A percentile compares a stretch with the other conserved stretches of the same genome.
phyloP scores from a whole-genome alignment of 2,888 invertebrate genomes.

The Omphaloscelis lunosa region DNA sequence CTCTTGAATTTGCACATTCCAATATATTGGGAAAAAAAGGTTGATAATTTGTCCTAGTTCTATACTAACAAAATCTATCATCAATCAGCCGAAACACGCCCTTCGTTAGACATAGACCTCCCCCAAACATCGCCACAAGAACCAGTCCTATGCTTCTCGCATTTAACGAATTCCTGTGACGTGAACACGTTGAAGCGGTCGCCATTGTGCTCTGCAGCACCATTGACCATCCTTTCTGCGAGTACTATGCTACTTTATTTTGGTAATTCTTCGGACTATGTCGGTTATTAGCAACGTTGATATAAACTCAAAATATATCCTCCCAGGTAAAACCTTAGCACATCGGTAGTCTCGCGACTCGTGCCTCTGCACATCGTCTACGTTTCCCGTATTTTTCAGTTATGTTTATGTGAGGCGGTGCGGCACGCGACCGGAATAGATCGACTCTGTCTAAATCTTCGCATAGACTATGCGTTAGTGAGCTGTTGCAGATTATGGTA shows the following conservation, averaged over 20 bases:
- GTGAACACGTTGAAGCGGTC: too few relatives aligned
- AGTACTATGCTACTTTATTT: background rate
- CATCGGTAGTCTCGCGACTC: constrained; percentile 35
- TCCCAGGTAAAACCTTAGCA: constrained; percentile 28
- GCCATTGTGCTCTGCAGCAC: too few relatives aligned
- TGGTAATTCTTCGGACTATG: background rate
- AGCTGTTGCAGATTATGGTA: constrained; percentile 43
- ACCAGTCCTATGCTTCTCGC: background rate
- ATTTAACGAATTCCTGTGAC: background rate
- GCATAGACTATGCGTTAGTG: constrained; percentile 47
- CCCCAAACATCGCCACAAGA: background rate
- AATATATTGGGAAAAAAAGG: background rate
- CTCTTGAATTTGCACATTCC: background rate
- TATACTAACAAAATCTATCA: background rate
- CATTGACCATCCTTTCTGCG: too few relatives aligned
- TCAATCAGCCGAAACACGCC: background rate
- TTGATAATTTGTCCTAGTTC: background rate
- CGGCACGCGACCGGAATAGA: constrained; percentile 69
- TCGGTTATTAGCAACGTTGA: background rate
- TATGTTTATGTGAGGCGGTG: constrained; percentile 61
- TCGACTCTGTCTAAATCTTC: constrained; percentile 63
- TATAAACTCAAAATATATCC: background rate
- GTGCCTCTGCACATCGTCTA: constrained; percentile 51
- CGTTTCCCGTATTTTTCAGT: constrained; percentile 70
- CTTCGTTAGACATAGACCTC: background rate